phyloP scores from a whole-genome alignment of 2,888 invertebrate species.

The Beris morrisii region DNA sequence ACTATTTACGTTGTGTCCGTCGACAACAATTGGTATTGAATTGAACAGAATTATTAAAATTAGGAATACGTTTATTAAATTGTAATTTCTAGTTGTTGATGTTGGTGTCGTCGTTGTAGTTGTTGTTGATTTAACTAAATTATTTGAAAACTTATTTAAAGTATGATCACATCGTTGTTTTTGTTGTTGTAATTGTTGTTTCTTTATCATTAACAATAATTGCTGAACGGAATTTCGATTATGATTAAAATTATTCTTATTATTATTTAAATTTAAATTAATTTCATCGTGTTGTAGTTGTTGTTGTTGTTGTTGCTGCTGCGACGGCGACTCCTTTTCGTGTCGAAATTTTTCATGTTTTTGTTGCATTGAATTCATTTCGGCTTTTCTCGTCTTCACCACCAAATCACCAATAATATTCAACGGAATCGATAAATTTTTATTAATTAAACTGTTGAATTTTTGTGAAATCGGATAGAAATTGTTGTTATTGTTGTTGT shows the following conservation, averaged over 20 bases:
- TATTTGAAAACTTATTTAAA: not conserved
- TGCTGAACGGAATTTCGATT: not conserved
- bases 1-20: conserved; percentile 28
- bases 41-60: conserved; percentile 25
- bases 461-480: too few species aligned
- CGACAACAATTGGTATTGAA: conserved; percentile 10
- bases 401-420: too few species aligned
- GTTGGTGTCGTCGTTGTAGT: conserved; percentile 18
- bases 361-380: too few species aligned
- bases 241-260: not conserved
- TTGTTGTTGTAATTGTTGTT: conserved; percentile 23
- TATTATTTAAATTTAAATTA: conserved; percentile 4
- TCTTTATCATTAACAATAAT: conserved; percentile 18
- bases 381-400: too few species aligned
- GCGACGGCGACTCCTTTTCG: not conserved
- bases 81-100: not conserved
- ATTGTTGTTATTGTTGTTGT: too few species aligned
- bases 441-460: too few species aligned
- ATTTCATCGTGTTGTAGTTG: not conserved
- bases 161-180: conserved; percentile 13
- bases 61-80: conserved; percentile 19
- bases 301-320: conserved; percentile 8
- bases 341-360: not conserved
- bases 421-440: too few species aligned
- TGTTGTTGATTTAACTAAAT: not conserved